Evolutionary conservation across 37 sponge, comb jelly and placozoan species (phyloP), one percentile per base, ranked within the genome.

Genomic region (Geodia barretti): DNA sequence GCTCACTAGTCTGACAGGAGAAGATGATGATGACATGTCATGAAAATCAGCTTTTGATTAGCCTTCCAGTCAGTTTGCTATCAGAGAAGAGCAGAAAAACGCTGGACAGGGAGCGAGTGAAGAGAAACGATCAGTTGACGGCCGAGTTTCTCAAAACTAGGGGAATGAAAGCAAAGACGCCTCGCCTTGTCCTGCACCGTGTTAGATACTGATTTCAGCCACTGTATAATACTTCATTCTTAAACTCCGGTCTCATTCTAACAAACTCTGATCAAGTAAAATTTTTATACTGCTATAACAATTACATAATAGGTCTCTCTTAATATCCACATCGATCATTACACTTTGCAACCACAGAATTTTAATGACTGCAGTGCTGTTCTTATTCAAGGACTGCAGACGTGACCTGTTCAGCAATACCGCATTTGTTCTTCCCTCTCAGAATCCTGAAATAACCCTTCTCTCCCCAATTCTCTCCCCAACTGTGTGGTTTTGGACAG

Each of bases 381-480:
- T 77, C 60, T 36, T 62, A 84, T 43, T 84, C 82, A 58, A 95
- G 64, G 4, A 90, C 76, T n/a, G 92, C 88, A 54, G 89, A 75
- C 2, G 92, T 91, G 37, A 95, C 95, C 54, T 77, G 63, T n/a
- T 83, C 77, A 34, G 81, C 80, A 42, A 95, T 68, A 1, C 95
- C 95, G 85, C 95, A 95, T 63, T 64, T 85, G 19, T 80, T 86
- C 61, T 91, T 88, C 30, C 95, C 95, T 64, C 95, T 59, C 35
- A 79, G 43, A 69, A 95, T 66, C 83, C 40, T 90, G 73, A 95
- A 95, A 80, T 91, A 95, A 0, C 95, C 95, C 4, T 84, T 70
- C 80, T 74, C 29, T 35, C 95, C 95, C 95, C 95, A 95, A 39
- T 90, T 83, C 36, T 59, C 60, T 1, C 95, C 95, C 95, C 95